Conservation (phyloP, 30 jellyfish, hydroid and myxozoan genomes). For the Catostylus mosaicus region DNA sequence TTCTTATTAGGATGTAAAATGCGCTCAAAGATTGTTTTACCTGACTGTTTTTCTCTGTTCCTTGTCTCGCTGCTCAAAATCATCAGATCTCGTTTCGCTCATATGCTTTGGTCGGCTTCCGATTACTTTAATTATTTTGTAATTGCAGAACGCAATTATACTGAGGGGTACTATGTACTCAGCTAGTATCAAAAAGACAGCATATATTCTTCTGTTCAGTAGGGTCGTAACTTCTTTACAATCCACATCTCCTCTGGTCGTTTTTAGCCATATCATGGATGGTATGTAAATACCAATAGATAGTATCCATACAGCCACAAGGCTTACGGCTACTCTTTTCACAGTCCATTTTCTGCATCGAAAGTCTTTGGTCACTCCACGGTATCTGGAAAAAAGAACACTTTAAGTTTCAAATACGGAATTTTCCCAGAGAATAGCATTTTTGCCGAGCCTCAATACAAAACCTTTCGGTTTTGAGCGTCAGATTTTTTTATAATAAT, state of each 20-base stretch:
- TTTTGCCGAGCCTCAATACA: no score
- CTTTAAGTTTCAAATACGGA: no score
- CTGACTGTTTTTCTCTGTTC: slow-evolving; percentile 52
- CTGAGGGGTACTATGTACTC: slow-evolving; percentile 46
- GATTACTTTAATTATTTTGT: slow-evolving; percentile 26
- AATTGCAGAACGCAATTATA: slow-evolving; percentile 48
- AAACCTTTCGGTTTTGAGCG: no score
- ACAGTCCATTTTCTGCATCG: slow-evolving; percentile 40
- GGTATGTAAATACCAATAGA: slow-evolving; percentile 47
- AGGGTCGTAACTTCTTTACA: slow-evolving; percentile 14
- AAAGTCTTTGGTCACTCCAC: slow-evolving; percentile 24
- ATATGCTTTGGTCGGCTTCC: neutral
- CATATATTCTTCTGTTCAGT: neutral
- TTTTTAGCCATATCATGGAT: slow-evolving; percentile 2
- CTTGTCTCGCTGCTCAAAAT: slow-evolving; percentile 12
- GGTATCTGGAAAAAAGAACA: slow-evolving; percentile 13
- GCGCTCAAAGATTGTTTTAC: no score
- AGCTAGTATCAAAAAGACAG: neutral
- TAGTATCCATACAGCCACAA: slow-evolving; percentile 26
- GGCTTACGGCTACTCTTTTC: slow-evolving; percentile 18
- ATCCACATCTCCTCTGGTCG: neutral
- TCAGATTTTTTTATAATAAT: no score
- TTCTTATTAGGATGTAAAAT: no score
- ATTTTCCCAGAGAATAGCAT: no score
- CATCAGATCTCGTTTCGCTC: neutral